A percentile compares a stretch with the other conserved stretches of the same genome.
Evolutionary conservation across 2,888 invertebrate genomes (phyloP).

Genomic region (Tachystola acroxantha): DNA sequence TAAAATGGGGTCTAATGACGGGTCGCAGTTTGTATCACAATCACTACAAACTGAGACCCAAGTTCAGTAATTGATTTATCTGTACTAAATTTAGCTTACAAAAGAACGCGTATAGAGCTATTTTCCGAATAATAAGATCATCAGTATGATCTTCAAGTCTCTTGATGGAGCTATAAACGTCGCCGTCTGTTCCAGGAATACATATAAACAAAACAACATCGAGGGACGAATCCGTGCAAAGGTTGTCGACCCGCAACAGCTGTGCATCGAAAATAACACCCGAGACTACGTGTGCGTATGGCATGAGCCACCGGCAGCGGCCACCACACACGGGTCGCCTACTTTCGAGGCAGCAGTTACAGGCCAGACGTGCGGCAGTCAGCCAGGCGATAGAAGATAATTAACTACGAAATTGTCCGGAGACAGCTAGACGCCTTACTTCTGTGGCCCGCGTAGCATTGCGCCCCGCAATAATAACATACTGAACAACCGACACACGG

Average conservation of each 20-base stretch:
- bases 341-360: conserved; percentile 52
- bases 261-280: conserved; percentile 42
- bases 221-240: conserved; percentile 10
- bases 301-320: conserved; percentile 9
- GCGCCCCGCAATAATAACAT: conserved; percentile 63
- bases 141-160: conserved; percentile 1
- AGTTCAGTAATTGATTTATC: background rate
- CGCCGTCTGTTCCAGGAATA: conserved; percentile 8
- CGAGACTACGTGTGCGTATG: conserved; percentile 29
- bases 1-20: conserved; percentile 18
- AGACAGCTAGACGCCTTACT: conserved; percentile 74
- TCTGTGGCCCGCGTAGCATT: conserved; percentile 55
- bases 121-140: background rate
- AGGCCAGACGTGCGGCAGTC: conserved; percentile 55
- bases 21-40: conserved; percentile 23
- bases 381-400: conserved; percentile 57
- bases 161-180: conserved; percentile 8
- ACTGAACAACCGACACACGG: conserved; percentile 46
- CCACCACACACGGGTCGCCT: conserved; percentile 36
- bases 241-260: conserved; percentile 41
- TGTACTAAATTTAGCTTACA: too few relatives aligned
- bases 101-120: background rate
- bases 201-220: conserved; percentile 15
- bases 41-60: too few relatives aligned
- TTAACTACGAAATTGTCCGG: conserved; percentile 67